Conservation (phyloP, 2,888 invertebrate genomes). For the Lasioglossum oenotherae region DNA sequence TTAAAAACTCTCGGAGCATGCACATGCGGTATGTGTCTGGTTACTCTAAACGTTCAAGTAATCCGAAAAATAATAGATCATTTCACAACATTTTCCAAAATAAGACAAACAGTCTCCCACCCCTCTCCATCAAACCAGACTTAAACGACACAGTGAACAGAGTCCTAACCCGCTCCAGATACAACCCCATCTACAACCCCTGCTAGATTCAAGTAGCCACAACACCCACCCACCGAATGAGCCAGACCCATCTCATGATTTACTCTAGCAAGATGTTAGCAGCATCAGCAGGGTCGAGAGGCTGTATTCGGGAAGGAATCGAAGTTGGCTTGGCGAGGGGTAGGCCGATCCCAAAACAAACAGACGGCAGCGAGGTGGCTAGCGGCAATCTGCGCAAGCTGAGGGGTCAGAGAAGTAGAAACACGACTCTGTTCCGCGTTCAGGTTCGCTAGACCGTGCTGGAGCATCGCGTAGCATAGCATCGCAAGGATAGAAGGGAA, state of each 20-base stretch:
- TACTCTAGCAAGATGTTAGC: neutral
- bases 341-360: neutral
- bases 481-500: neutral
- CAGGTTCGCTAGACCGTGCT: neutral
- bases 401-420: neutral
- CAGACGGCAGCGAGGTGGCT: neutral
- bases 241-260: neutral
- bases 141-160: neutral
- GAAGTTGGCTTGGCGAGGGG: neutral
- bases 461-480: neutral
- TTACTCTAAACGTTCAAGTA: neutral
- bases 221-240: neutral
- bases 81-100: neutral
- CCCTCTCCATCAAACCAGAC: neutral
- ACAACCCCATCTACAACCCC: neutral
- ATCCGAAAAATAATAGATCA: neutral
- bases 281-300: neutral
- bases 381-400: neutral
- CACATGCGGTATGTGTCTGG: neutral
- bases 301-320: neutral
- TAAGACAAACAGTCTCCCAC: neutral
- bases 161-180: neutral
- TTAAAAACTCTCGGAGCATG: neutral
- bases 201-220: neutral
- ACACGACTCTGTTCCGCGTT: neutral